Evolutionary conservation across 1,140 invertebrate species (phyloP).

Genomic region (Ceratina japonica): DNA sequence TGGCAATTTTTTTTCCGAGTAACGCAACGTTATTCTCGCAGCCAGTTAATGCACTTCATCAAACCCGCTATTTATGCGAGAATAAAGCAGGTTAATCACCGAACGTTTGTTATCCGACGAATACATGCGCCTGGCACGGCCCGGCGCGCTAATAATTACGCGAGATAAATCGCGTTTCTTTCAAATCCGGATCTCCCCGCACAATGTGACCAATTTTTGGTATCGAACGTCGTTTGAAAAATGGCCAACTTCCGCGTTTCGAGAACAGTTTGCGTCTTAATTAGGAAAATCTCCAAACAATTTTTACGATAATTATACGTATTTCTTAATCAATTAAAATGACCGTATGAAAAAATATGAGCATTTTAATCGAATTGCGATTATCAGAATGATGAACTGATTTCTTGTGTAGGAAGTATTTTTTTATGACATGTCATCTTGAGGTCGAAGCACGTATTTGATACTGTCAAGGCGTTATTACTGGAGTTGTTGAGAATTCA

Average conservation of each 20-base stretch:
- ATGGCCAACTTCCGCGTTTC: too few species aligned
- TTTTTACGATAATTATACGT: too few species aligned
- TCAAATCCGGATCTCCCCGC: neutral
- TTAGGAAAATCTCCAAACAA: too few species aligned
- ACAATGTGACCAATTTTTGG: too few species aligned
- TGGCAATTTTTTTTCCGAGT: too few species aligned
- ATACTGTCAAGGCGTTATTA: neutral
- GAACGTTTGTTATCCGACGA: neutral
- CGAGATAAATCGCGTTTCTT: neutral
- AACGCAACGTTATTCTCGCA: neutral
- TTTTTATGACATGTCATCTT: neutral
- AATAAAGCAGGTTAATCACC: slow-evolving; percentile 31
- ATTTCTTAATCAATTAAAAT: too few species aligned
- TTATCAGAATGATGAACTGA: too few species aligned
- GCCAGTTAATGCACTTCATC: slow-evolving; percentile 7
- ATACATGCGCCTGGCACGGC: neutral
- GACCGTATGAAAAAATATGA: too few species aligned
- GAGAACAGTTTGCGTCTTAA: too few species aligned
- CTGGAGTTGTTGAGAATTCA: slow-evolving; percentile 11
- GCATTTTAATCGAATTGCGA: too few species aligned
- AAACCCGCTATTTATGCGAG: slow-evolving; percentile 20
- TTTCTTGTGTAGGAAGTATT: too few species aligned
- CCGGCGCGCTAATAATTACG: neutral
- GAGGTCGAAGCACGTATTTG: neutral
- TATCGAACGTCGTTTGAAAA: too few species aligned